Evolutionary conservation across 2,888 invertebrate genomes (phyloP), one percentile per base, ranked within the genome.

Genomic region (Eubasilissa splendida): DNA sequence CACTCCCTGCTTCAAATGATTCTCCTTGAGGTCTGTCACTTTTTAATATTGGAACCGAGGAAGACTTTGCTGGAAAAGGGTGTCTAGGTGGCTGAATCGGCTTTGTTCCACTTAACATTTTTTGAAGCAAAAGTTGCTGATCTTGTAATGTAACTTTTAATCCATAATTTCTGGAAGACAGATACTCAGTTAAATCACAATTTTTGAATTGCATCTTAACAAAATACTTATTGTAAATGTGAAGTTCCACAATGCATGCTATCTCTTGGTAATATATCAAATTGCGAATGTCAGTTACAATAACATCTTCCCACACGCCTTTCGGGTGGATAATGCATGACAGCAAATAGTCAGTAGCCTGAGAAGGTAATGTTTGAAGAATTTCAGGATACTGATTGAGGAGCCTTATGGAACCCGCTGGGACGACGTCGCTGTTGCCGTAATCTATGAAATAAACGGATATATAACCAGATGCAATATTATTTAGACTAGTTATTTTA

Each of bases 371-470:
- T 65, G 91, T 86, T 70, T 88, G 84, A 83, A 91, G 88, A 86
- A 89, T 85, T 12, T 92, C 90, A 76, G 89, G 88, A 85, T 92
- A 91, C 65, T 86, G 88, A 70, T 92, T 91, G 80, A 93, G 86
- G 65, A 91, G 88, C 85, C 95, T 88, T 68, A 94, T 90, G 81
- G 92, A 92, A 60, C 89, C 90, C 76, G 92, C 86, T 22, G 92
- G 90, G 79, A 95, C 91, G 12, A 91, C 86, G 84, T 93, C 93
- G 84, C 89, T 90, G 85, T 94, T 93, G 66, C 94, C 94, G 85
- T 92, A 94, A 86, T 94, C 94, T 54, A 94, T 90, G 84, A 94
- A 94, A 80, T 92, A 91, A n/a, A 94, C 79, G 84, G 93, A 91
- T 73, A 94, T 91, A 77, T 91, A 87, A 31, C 92, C 92, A 81